Base-by-base conservation (phyloP, 2,888 invertebrate species). In the Volucella inflata region DNA sequence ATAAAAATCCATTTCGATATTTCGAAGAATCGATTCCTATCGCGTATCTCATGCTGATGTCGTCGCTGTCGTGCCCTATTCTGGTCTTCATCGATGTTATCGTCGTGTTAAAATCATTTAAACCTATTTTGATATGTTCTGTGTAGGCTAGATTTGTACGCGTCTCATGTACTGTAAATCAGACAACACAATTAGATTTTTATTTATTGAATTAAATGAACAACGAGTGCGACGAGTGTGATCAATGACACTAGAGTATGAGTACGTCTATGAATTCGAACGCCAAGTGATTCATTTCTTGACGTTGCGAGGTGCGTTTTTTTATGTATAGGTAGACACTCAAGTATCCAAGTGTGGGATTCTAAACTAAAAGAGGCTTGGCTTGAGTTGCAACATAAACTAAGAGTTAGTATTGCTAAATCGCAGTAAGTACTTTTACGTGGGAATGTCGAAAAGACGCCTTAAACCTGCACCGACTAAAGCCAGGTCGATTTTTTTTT, bases 371-470 rank as follows among this genome's bases (percentile, higher is more conserved):
- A 60, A 48, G 48, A 60, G 60, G 55, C 40, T 42, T 46, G 40
- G 11, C 10, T 4, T 38, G 40, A 59, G 40, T 16, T 55, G 38
- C 38, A 40, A 16, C n/a, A 55, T 14, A 17, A 53, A 12, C 1
- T 21, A 11, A 4, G 21, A 50, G 11, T n/a, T 21, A 11, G 12
- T 48, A 55, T 68, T 68, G 67, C 65, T 14, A 67, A 53, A 67
- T 62, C 36, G 16, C 16, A 80, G 67, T 14, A n/a, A 42, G 40
- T 42, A 9, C 12, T 16, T 44, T 36, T 40, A 67, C 68, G 83
- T 83, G 79, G 83, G 83, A 72, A 83, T 65, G 42, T 11, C 9
- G 71, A 71, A 42, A 51, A 75, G 53, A 55, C 59, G 59, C 50
- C 51, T 67, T 17, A 50, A 8, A 44, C 62, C n/a, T 74, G 67